Conservation (phyloP, 2,888 invertebrate species). For the Zelleria hepariella region DNA sequence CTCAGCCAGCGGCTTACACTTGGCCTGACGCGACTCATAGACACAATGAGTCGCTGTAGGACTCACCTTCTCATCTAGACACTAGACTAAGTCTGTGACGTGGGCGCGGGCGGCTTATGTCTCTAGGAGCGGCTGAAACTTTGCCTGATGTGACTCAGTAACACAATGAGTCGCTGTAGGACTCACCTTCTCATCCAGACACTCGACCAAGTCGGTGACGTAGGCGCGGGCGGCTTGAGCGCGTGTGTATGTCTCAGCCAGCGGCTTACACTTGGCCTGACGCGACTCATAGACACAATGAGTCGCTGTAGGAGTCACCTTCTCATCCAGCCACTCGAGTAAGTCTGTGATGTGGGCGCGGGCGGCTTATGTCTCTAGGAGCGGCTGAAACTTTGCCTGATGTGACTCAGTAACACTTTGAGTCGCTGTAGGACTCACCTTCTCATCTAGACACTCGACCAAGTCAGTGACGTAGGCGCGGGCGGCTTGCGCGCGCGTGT, state of each 20-base stretch:
- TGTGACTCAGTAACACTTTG: too few species aligned
- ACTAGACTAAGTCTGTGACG: conserved; percentile 96
- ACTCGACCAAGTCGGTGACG: conserved; percentile 96
- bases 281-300: too few species aligned
- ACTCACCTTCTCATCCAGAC: neutral
- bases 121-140: conserved; percentile 66
- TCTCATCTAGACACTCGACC: conserved; percentile 81
- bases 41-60: too few species aligned
- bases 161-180: too few species aligned
- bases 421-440: too few species aligned
- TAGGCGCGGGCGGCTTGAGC: conserved; percentile 96
- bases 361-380: conserved; percentile 39
- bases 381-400: too few species aligned
- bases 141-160: too few species aligned
- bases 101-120: neutral
- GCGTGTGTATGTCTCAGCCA: conserved; percentile 89
- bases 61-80: conserved; percentile 96
- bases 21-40: neutral
- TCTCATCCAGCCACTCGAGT: conserved; percentile 97
- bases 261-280: conserved; percentile 22
- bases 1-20: conserved; percentile 72
- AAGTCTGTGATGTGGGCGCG: conserved; percentile 82
- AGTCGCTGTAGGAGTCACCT: too few species aligned
- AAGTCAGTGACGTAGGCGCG: conserved; percentile 95
- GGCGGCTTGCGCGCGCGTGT: conserved; percentile 95